Base-by-base conservation (phyloP, 2,888 invertebrate genomes). In the Synergus itoensis region DNA sequence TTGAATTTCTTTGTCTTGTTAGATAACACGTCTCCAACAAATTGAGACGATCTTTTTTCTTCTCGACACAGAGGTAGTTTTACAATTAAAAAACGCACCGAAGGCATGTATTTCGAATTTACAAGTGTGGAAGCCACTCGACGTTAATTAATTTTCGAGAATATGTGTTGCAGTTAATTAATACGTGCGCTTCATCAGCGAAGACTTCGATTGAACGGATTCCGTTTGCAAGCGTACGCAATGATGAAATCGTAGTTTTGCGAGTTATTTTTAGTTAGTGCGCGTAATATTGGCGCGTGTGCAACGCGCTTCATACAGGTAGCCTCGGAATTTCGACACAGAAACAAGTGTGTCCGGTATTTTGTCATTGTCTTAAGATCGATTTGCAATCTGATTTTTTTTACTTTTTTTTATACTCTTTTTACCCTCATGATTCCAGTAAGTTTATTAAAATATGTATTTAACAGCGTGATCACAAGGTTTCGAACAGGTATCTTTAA, bases 301-400 rank as follows among this genome's bases (percentile, higher is more conserved):
- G 53, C 73, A 73, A 73, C 36, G 77, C 69, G 76, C 80, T 79
- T 83, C 73, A 79, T 78, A 82, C 83, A 83, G 79, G 82, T 83
- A 83, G 82, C 77, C 80, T 69, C 77, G 80, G 69, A 81, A 80
- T 83, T 80, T 80, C 81, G 78, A 83, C 84, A 84, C 83, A 28
- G 73, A 73, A 53, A 53, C 73, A 53, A 53, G 12, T 36, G 12
- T n/a, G 40, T 73, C 36, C 36, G 11, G 53, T 28, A 73, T 53
- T 73, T 53, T 73, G 11, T 65, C 21, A 0, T 45, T 21, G 21
- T 60, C n/a, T 36, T n/a, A n/a, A 53, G 48, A 53, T 73, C 73
- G 21, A 1, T 11, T 69, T 53, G n/a, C 12, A 60, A 21, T 1
- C 4, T 12, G 0, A 4, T 12, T 0, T 45, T 45, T 45, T 28